Conservation (phyloP, 2,113 vertebrate genomes). For the Nothobranchius furzeri region DNA sequence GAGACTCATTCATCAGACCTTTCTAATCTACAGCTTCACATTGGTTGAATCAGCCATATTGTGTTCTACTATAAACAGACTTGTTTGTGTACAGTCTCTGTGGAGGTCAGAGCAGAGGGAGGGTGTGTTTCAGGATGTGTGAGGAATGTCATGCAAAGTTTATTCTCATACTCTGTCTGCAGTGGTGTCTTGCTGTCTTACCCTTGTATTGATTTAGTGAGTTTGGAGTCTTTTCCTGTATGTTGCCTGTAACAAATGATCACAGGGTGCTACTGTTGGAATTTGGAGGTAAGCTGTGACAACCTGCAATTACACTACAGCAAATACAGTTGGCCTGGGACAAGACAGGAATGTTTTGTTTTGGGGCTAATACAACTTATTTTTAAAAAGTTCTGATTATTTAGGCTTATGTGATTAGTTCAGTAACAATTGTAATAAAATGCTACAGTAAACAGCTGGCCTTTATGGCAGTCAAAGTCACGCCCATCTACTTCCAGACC, state of each 20-base stretch:
- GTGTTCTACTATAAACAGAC: constrained; percentile 1
- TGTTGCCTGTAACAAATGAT: not conserved
- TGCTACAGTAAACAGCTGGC: no score
- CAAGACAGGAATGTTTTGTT: not conserved
- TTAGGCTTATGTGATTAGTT: no score
- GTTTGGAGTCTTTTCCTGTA: constrained; percentile 11
- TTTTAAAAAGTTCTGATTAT: not conserved
- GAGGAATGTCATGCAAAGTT: constrained; percentile 20
- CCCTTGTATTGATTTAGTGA: constrained; percentile 37
- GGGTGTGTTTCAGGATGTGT: not conserved
- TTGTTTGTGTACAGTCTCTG: not conserved
- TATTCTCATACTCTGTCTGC: not conserved
- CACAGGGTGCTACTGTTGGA: constrained; percentile 2
- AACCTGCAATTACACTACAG: not conserved
- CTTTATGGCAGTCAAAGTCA: no score
- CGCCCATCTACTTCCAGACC: no score
- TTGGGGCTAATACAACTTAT: not conserved
- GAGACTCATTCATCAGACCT: constrained; percentile 24
- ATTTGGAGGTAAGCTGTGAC: not conserved
- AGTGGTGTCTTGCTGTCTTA: constrained; percentile 1
- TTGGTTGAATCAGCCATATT: not conserved
- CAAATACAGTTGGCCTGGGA: not conserved
- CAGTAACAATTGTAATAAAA: no score
- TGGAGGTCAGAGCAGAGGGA: not conserved
- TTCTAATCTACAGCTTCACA: constrained; percentile 9